Percentiles rank a stretch among this genome's conserved stretches.
These are phyloP conservation scores for Lepidurus arcticus DNA, from an alignment of 1,140 invertebrate genomes.

Conservation along the genomic window DNA sequence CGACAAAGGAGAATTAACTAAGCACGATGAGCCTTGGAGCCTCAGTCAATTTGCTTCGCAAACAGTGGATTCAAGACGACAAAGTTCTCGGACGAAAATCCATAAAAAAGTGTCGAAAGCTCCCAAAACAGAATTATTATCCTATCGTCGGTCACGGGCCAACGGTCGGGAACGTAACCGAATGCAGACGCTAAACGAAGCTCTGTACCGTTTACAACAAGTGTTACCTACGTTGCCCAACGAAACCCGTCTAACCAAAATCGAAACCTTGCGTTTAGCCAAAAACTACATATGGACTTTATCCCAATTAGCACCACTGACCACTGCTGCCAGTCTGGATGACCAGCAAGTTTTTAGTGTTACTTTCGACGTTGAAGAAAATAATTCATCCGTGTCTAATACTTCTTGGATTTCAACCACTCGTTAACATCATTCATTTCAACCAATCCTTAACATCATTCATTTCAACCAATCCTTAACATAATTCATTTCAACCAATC, in stretches of 20 bases:
- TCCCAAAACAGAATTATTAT: not conserved
- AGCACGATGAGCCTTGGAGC: not conserved
- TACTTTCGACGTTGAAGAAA: not conserved
- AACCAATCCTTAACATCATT: not conserved
- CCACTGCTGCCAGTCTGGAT: not conserved
- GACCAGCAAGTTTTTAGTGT: not conserved
- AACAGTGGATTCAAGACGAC: not conserved
- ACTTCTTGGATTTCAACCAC: not conserved
- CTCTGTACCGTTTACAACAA: conserved; percentile 76
- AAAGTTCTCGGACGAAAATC: not conserved
- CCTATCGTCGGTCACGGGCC: conserved; percentile 77
- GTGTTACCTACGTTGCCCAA: conserved; percentile 81
- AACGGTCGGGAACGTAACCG: conserved; percentile 91
- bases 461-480: too few species aligned
- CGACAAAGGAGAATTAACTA: not conserved
- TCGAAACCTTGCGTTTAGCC: conserved; percentile 90
- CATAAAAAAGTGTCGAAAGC: not conserved
- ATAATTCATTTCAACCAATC: not conserved
- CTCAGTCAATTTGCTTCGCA: not conserved
- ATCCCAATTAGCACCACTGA: conserved; percentile 50
- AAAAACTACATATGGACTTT: conserved; percentile 92
- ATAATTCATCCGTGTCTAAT: conserved; percentile 4
- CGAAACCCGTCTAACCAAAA: conserved; percentile 95
- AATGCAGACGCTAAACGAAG: conserved; percentile 94
- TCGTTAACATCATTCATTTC: not conserved